Evolutionary conservation across 2,888 invertebrate genomes (phyloP).

Genomic region (Conchocele bisecta): DNA sequence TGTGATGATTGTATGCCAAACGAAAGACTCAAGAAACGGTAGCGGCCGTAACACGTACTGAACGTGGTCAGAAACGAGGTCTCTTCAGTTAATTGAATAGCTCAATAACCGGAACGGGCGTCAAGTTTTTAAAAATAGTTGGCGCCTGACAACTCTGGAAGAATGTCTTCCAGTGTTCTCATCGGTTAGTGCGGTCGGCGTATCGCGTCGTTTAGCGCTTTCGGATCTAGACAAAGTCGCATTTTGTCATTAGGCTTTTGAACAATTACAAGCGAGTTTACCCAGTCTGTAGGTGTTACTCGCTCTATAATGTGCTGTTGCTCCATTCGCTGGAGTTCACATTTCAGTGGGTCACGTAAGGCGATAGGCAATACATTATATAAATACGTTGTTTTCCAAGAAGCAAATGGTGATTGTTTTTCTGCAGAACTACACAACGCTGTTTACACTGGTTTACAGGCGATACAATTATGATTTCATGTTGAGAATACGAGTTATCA

Average conservation of each 20-base stretch:
- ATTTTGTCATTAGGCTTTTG: slow-evolving; percentile 3
- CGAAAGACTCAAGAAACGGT: slow-evolving; percentile 46
- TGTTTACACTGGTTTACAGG: no score
- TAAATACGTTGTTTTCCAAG: no score
- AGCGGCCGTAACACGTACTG: slow-evolving; percentile 49
- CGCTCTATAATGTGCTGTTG: slow-evolving; percentile 29
- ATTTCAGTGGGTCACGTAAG: slow-evolving; percentile 39
- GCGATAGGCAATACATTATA: slow-evolving; percentile 54
- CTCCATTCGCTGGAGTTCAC: slow-evolving; percentile 48
- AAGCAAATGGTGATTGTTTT: no score
- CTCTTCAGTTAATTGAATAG: slow-evolving; percentile 7
- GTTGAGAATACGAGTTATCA: no score
- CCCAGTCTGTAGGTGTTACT: slow-evolving; percentile 38
- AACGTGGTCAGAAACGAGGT: slow-evolving; percentile 40
- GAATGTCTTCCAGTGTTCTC: slow-evolving; percentile 19
- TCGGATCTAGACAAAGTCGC: not conserved
- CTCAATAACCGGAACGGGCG: slow-evolving; percentile 5
- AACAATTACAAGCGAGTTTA: slow-evolving; percentile 6
- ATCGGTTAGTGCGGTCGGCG: slow-evolving; percentile 20
- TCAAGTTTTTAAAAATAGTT: slow-evolving; percentile 17
- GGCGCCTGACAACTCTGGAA: slow-evolving; percentile 8
- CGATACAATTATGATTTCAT: no score
- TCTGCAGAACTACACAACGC: no score
- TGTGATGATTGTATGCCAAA: slow-evolving; percentile 44
- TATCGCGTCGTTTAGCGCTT: not conserved